These are phyloP conservation scores for Serrognathus titanus DNA, from an alignment of 2,888 invertebrate genomes.

Conservation along the genomic window DNA sequence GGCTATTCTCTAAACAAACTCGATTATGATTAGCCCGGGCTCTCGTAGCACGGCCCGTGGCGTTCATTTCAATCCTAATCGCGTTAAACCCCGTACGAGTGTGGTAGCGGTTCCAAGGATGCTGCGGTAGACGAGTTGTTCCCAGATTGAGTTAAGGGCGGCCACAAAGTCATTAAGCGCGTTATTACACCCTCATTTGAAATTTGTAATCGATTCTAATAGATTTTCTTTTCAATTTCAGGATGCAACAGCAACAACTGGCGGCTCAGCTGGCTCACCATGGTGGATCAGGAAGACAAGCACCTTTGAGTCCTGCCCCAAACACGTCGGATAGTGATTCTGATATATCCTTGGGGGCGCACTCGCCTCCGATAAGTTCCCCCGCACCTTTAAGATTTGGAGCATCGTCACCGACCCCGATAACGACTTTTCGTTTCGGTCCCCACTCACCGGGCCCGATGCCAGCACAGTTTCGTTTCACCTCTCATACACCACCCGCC, in stretches of 20 bases:
- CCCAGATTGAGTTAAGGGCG: conserved; percentile 35
- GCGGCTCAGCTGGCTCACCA: conserved; percentile 47
- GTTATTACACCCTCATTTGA: background rate
- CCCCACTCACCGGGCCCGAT: conserved; percentile 50
- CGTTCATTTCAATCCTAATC: conserved; percentile 46
- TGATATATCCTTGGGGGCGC: conserved; percentile 49
- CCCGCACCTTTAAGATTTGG: conserved; percentile 43
- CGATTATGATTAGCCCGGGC: conserved; percentile 37
- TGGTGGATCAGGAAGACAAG: conserved; percentile 36
- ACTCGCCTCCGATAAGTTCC: conserved; percentile 46
- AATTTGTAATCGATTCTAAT: background rate
- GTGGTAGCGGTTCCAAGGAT: conserved; percentile 32
- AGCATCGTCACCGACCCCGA: conserved; percentile 35
- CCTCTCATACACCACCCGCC: conserved; percentile 38
- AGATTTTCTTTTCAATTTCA: conserved; percentile 31
- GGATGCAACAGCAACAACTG: conserved; percentile 49
- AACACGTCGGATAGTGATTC: conserved; percentile 48
- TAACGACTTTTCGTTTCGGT: conserved; percentile 47
- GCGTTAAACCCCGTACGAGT: conserved; percentile 24
- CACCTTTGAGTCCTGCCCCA: conserved; percentile 45
- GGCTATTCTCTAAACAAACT: conserved; percentile 45
- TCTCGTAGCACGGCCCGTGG: conserved; percentile 36
- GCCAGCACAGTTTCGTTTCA: conserved; percentile 48
- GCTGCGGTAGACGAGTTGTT: conserved; percentile 38
- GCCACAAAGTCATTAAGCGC: conserved; percentile 5